phyloP scores from a whole-genome alignment of 2,113 vertebrate species.

The Sorex araneus region DNA sequence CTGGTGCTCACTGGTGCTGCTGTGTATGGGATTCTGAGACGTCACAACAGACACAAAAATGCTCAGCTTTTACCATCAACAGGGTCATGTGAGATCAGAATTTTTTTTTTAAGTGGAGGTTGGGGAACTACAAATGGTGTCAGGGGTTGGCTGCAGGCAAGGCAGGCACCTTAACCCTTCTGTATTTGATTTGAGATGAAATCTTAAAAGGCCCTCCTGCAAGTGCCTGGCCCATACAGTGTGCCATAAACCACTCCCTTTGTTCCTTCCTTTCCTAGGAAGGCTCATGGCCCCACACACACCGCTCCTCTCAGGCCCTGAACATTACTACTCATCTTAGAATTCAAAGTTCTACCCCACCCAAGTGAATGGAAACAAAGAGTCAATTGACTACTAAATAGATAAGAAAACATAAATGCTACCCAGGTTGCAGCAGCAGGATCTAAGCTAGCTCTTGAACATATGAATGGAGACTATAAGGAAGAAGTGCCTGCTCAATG shows the following conservation, averaged over 20 bases:
- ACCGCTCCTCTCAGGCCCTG: background rate
- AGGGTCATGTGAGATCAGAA: background rate
- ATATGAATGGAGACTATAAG: background rate
- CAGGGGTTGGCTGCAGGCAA: no score
- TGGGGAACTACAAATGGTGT: no score
- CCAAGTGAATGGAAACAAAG: background rate
- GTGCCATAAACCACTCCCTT: background rate
- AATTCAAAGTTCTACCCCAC: conserved; percentile 13
- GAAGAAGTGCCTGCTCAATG: background rate
- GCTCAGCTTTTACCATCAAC: background rate
- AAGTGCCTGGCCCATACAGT: background rate
- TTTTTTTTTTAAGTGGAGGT: no score
- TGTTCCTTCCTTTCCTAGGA: background rate
- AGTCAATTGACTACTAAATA: background rate
- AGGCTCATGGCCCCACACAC: no score
- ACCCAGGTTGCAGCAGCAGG: background rate
- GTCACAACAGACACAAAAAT: background rate
- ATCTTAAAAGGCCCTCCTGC: background rate
- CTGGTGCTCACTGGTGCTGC: background rate
- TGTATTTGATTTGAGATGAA: background rate
- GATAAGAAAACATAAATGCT: background rate
- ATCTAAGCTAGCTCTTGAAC: background rate
- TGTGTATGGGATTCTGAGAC: background rate
- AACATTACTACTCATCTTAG: background rate
- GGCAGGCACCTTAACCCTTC: no score